Evolutionary conservation across 2,797 vertebrate genomes (phyloP).

Genomic region (Malurus leucopterus): DNA sequence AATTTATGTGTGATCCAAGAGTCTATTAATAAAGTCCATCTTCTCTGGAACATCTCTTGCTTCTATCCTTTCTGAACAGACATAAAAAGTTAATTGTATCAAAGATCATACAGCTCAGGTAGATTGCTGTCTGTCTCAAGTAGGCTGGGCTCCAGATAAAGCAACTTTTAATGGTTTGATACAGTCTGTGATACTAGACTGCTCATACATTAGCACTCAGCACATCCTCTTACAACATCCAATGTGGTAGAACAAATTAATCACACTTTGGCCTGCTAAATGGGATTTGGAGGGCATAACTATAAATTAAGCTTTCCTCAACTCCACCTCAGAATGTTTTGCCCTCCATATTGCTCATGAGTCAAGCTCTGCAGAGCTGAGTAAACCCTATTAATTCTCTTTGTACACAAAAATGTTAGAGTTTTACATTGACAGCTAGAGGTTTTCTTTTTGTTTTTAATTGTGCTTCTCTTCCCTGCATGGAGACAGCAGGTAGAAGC

Average conservation of each 20-base stretch:
- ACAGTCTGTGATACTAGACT: neutral
- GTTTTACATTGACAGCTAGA: neutral
- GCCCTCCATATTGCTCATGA: neutral
- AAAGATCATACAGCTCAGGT: neutral
- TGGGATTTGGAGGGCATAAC: neutral
- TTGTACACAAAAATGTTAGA: neutral
- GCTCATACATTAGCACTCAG: neutral
- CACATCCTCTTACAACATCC: neutral
- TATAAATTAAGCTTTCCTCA: neutral
- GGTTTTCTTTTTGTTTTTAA: constrained; percentile 2
- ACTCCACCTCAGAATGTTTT: neutral
- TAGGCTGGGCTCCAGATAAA: neutral
- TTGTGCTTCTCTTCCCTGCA: neutral
- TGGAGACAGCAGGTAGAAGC: constrained; percentile 37
- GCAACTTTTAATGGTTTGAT: neutral
- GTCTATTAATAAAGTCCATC: neutral
- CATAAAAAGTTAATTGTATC: neutral
- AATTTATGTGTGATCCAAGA: neutral
- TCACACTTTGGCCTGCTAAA: neutral
- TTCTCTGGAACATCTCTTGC: neutral
- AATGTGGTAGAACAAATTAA: neutral
- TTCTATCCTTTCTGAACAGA: neutral
- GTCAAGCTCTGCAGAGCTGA: neutral
- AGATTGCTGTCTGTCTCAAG: neutral
- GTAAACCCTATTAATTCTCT: neutral